phyloP scores from a whole-genome alignment of 2,113 vertebrate genomes.

The Thunnus maccoyii region DNA sequence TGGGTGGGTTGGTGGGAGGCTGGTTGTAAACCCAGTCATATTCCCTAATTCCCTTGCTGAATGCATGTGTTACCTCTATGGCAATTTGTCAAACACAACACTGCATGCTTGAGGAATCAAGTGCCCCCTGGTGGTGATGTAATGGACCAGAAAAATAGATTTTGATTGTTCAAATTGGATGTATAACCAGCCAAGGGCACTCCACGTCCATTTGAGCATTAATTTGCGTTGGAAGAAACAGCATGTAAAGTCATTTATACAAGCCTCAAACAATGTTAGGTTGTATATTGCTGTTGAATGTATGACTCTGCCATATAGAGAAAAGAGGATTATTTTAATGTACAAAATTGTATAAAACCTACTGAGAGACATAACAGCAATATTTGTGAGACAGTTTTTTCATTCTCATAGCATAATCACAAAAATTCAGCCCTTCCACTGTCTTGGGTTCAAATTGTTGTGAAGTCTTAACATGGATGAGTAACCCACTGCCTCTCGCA shows the following conservation, averaged over 20 bases:
- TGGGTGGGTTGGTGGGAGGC: conserved; percentile 56
- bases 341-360: conserved; percentile 11
- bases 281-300: conserved; percentile 30
- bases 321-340: background rate
- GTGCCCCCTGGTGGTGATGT: conserved; percentile 86
- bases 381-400: background rate
- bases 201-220: conserved; percentile 65
- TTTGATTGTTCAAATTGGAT: conserved; percentile 79
- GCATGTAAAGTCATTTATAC: conserved; percentile 54
- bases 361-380: background rate
- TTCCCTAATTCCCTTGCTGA: conserved; percentile 68
- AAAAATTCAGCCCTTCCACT: conserved; percentile 10
- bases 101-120: conserved; percentile 80
- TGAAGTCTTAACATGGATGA: conserved; percentile 42
- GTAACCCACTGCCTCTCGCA: conserved; percentile 26
- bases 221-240: conserved; percentile 65
- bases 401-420: conserved; percentile 1
- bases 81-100: conserved; percentile 81
- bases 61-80: conserved; percentile 74
- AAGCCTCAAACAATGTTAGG: conserved; percentile 15
- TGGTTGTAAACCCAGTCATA: conserved; percentile 61
- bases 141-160: conserved; percentile 82
- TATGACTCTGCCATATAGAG: conserved; percentile 6
- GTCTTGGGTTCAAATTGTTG: conserved; percentile 16
- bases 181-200: conserved; percentile 78